Base-by-base conservation (phyloP, 1,140 invertebrate genomes). In the Choristoneura fumiferana region DNA sequence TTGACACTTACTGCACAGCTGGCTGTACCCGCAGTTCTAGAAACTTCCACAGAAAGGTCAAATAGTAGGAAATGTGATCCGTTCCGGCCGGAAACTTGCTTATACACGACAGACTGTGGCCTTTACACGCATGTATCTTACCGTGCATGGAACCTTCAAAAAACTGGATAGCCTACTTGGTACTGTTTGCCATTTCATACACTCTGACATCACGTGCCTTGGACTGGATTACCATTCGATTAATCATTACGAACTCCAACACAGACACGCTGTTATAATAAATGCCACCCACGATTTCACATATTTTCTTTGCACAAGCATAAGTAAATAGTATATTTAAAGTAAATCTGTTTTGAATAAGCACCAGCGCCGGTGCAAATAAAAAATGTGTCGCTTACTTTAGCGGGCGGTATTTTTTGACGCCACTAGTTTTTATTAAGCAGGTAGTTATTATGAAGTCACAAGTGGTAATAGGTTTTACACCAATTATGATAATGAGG, bases 41-140 rank as follows among this genome's bases (percentile, higher is more conserved):
- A 49, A 22, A 22, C 17, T 49, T 29, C 43, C 10, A 49, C n/a
- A n/a, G n/a, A n/a, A 49, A 49, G 43, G 43, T 49, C 43, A 49
- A 17, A 18, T 49, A 15, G 43, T 33, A 49, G 43, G 43, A 49
- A 49, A 49, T 29, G 12, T 22, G 43, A 49, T 49, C 22, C n/a
- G 43, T 49, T 49, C 43, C 43, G 43, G 18, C 12, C 43, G 43
- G 43, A 49, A 22, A 49, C 22, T 22, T 17, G 43, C 10, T 33
- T 6, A 29, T 6, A 29, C 6, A n/a, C n/a, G n/a, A n/a, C n/a
- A n/a, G 22, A 14, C 18, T 17, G 14, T 18, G 43, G 43, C 43
- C 43, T 49, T 49, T 22, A 1, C 43, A 9, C 29, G 22, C n/a
- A 22, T 49, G 12, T 45, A 9, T 22, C 8, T n/a, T 5, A 22